Evolutionary conservation across 2,113 vertebrate genomes (phyloP), one percentile per base, ranked within the genome.

Genomic region (Poicephalus gulielmi): DNA sequence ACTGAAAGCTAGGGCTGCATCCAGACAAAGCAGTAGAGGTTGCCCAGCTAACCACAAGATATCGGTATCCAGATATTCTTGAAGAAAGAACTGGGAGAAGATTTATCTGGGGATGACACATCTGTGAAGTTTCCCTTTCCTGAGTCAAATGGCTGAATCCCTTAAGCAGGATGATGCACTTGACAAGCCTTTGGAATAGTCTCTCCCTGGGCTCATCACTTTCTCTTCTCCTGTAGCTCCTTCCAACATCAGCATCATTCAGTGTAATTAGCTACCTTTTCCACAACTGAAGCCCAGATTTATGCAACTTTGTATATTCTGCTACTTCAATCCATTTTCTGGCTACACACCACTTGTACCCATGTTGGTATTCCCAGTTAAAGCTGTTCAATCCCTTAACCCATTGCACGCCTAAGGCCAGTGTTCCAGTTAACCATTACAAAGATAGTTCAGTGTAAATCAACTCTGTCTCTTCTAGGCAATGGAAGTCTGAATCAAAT

Each of bases 261-360:
- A 84, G 19, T 75, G 46, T 35, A 50, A 92, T 84, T 84, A 95
- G 16, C 23, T 75, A 71, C 27, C 27, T 89, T 90, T 94, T 91
- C 64, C 62, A 57, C 43, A 71, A 23, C 14, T 24, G 35, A 92
- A 71, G 46, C 49, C 55, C 60, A 44, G 46, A 78, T 94, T 75
- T 81, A 47, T 82, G 73, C 28, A 88, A 25, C 17, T 83, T 49
- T 11, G 4, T 49, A 33, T 68, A 37, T 89, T 82, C 70, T 94
- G 52, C 35, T 74, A 31, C 66, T 87, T 71, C 62, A 73, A 8
- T 37, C 33, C 27, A 4, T 62, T 68, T 92, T 84, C 73, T 91
- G 83, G 43, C 39, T 75, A 47, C 18, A 7, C 37, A 35, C 14
- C 44, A 30, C 35, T 85, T 76, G 16, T 62, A 28, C 28, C 52